Base-by-base conservation (phyloP, 2,797 vertebrate genomes). In the Eurystomus glaucurus region DNA sequence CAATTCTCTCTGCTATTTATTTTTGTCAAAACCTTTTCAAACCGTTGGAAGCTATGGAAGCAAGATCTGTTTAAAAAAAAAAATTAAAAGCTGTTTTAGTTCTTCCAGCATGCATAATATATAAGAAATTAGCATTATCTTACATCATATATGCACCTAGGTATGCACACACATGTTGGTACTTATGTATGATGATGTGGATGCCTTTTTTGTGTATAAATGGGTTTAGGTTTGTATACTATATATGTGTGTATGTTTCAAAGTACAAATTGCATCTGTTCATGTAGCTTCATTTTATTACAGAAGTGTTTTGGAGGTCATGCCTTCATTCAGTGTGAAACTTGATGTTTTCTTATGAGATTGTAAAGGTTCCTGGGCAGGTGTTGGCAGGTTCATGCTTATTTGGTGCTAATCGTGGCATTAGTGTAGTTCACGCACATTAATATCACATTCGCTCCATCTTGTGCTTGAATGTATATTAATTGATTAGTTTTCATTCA, bases 121-220 rank as follows among this genome's bases (percentile, higher is more conserved):
- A 57, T 64, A 77, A 62, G 69, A 68, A 41, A 37, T 48, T 11
- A 69, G 45, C 7, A 2, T 80, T 41, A 23, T n/a, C 33, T 43
- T 41, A 5, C 3, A 21, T 22, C 3, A 4, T 21, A 25, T 14
- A 2, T 45, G 31, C 10, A n/a, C 14, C 14, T 37, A 8, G 9
- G 25, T 68, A 15, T 43, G 41, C 14, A 22, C 35, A 33, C 9
- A 9, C 4, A 13, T 6, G 8, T 68, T 70, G 48, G 45, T 29
- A 31, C 15, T 60, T 77, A 45, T 0, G 22, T 17, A 19, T 17
- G 66, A 18, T 55, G 28, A 62, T 23, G 5, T 19, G 9, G 41
- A 22, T 79, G 28, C 11, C 6, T 26, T 72, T 83, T 81, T 70
- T 64, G 6, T 43, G 41, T n/a, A 48, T 78, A 43, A n/a, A 43